Evolutionary conservation across 2,888 invertebrate genomes (phyloP).

Genomic region (Tetheella fluctuosa): DNA sequence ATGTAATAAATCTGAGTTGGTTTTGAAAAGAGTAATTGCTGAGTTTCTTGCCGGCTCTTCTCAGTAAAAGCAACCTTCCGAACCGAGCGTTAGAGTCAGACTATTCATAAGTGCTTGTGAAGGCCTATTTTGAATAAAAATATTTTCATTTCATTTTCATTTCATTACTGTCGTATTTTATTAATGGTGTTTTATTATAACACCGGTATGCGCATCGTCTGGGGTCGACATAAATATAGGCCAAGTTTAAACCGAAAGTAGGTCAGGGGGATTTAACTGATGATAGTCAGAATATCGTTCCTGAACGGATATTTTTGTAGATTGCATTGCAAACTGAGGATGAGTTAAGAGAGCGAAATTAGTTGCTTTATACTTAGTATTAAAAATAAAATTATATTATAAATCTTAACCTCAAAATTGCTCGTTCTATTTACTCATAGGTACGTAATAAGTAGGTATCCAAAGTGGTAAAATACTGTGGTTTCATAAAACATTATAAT

Average conservation of each 20-base stretch:
- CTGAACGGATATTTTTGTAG: slow-evolving; percentile 63
- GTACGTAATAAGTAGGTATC: too few relatives aligned
- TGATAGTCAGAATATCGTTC: slow-evolving; percentile 53
- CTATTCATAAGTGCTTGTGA: too few relatives aligned
- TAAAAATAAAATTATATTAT: background rate
- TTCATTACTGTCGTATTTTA: slow-evolving; percentile 17
- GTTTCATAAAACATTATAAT: background rate
- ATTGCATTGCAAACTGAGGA: slow-evolving; percentile 27
- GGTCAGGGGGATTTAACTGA: slow-evolving; percentile 73
- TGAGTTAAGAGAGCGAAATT: background rate
- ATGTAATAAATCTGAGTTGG: too few relatives aligned
- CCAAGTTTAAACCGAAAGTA: slow-evolving; percentile 71
- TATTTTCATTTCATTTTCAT: too few relatives aligned
- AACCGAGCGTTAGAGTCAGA: too few relatives aligned
- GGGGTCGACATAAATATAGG: slow-evolving; percentile 63
- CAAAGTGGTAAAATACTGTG: background rate
- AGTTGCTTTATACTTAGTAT: background rate
- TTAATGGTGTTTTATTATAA: slow-evolving; percentile 34
- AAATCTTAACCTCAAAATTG: background rate
- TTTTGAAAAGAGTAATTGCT: too few relatives aligned
- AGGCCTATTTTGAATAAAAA: too few relatives aligned
- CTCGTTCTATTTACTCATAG: too few relatives aligned
- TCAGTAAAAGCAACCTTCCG: too few relatives aligned
- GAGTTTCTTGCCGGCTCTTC: too few relatives aligned
- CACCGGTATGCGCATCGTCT: slow-evolving; percentile 33